phyloP scores from a whole-genome alignment of 2,113 vertebrate species.

The Ictalurus punctatus region DNA sequence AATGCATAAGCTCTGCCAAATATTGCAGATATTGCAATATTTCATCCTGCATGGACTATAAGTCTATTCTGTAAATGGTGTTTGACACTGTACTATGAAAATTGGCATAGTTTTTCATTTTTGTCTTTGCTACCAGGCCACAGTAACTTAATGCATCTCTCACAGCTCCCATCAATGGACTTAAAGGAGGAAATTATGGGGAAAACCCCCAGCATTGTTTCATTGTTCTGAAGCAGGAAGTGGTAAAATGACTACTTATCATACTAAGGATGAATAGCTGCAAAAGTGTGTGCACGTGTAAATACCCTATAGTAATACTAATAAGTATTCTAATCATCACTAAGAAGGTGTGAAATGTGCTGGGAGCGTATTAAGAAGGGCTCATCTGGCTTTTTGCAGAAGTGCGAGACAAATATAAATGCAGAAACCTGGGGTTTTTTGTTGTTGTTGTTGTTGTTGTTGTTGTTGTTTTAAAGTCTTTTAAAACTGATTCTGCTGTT shows the following conservation, averaged over 20 bases:
- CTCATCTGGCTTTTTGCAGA: conserved; percentile 27
- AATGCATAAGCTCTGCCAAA: no score
- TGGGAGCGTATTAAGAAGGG: conserved; percentile 26
- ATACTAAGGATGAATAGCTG: background rate
- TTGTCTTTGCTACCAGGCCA: background rate
- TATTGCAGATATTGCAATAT: no score
- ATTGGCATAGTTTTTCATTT: background rate
- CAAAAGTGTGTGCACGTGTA: background rate
- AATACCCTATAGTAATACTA: background rate
- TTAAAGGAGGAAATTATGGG: background rate
- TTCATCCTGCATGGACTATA: background rate
- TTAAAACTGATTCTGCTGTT: background rate
- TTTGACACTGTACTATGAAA: background rate
- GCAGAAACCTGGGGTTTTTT: background rate
- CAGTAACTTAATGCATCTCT: background rate
- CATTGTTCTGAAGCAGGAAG: background rate
- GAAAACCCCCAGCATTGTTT: background rate
- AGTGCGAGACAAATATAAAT: conserved; percentile 23
- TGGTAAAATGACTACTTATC: background rate
- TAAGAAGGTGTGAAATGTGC: conserved; percentile 26
- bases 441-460: no score
- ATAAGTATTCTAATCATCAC: conserved; percentile 18
- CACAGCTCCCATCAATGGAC: background rate
- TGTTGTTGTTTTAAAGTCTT: no score
- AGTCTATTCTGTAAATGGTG: background rate